Evolutionary conservation across 2,888 invertebrate genomes (phyloP).

Genomic region (Melanotus villosus): DNA sequence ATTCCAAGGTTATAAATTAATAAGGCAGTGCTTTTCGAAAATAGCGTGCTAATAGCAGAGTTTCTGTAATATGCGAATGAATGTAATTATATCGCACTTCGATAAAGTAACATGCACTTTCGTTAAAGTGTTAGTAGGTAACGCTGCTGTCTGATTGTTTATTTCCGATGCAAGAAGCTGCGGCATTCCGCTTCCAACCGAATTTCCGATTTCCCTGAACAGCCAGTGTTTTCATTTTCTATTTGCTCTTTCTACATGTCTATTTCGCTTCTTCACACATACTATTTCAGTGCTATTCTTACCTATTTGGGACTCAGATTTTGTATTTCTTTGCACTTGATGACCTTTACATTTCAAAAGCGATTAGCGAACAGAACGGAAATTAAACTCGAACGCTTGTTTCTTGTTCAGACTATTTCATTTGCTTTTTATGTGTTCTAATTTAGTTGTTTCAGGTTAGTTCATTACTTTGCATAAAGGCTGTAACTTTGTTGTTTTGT

Average conservation of each 20-base stretch:
- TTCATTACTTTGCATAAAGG: conserved; percentile 21
- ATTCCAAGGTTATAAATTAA: no score
- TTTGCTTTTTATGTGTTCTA: conserved; percentile 16
- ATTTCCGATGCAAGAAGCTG: conserved; percentile 46
- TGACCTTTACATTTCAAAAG: conserved; percentile 25
- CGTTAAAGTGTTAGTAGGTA: not conserved
- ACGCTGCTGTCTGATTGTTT: conserved; percentile 41
- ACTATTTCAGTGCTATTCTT: conserved; percentile 5
- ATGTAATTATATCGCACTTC: not conserved
- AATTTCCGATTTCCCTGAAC: conserved; percentile 43
- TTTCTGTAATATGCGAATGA: not conserved
- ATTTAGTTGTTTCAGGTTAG: conserved; percentile 9
- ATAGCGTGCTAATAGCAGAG: no score
- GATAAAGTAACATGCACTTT: conserved; percentile 1
- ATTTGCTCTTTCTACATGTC: not conserved
- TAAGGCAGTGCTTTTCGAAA: no score
- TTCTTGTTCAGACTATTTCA: conserved; percentile 21
- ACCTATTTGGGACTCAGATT: not conserved
- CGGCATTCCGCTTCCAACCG: conserved; percentile 42
- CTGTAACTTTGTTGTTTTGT: not conserved
- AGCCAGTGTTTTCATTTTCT: conserved; percentile 19
- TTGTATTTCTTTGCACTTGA: conserved; percentile 16
- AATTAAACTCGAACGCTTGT: conserved; percentile 28
- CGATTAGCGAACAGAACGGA: conserved; percentile 27
- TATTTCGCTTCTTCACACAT: not conserved